Base-by-base conservation (phyloP, 2,797 vertebrate species). In the Melopsittacus undulatus region DNA sequence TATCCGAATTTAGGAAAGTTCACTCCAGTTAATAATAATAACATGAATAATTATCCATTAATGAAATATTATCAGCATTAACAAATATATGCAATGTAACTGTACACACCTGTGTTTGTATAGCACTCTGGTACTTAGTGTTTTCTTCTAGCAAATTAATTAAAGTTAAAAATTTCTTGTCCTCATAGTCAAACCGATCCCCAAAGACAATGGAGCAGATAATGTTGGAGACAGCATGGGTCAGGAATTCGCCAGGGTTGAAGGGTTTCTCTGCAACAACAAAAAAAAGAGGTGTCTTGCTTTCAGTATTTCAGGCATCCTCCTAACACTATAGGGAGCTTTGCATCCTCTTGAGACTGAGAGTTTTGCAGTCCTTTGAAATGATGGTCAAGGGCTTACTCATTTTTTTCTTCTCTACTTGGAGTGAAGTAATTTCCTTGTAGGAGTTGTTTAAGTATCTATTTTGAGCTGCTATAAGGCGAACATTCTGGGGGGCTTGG, bases 161-260 rank as follows among this genome's bases (percentile, higher is more conserved):
- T 52, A 98, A 34, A 63, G 16, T 15, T 74, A 94, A 57, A 24
- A 73, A 76, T 30, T n/a, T 95, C 80, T 95, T 43, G 29, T 97
- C 97, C 3, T 92, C 30, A 6, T 97, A 98, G 68, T 95, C 94
- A 67, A 97, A 97, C 23, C 87, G 95, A 56, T 84, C 67, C 49
- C 64, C 88, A 73, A 98, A 98, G 61, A 97, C 18, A 1, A 98
- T 43, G 21, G 97, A 96, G 4, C 96, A 91, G 67, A 98, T 97
- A 89, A 98, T 94, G 5, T 98, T 97, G 86, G 70, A 95, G 76
- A 96, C 96, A 4, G 93, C 96, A 0, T 95, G 94, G 32, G 91
- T 0, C 6, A 98, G 10, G 27, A 96, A 64, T 4, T 0, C 82
- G 13, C 56, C 4, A 29, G 97, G 97, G 20, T 95, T 75, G 3